Evolutionary conservation across 2,888 invertebrate species (phyloP), one percentile per base, ranked within the genome.

Genomic region (Drosophila mercatorum): DNA sequence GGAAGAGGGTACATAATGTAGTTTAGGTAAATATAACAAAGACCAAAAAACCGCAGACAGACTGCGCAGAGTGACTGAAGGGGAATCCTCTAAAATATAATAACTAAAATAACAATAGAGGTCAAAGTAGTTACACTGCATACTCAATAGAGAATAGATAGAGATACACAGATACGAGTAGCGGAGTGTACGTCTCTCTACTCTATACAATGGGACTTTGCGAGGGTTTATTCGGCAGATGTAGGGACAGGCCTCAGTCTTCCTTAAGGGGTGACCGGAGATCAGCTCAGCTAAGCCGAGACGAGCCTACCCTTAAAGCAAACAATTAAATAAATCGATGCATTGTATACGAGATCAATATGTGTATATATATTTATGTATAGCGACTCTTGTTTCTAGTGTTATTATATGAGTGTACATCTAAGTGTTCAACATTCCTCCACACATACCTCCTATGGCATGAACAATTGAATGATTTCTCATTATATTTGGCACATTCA

Each of bases 41-140:
- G 47, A 49, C 61, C 59, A 69, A 75, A 72, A 86, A 84, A 83
- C 84, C 84, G 43, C 89, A 88, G 51, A 36, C 51, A 51, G 51
- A 22, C 36, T 17, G 11, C 17, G 11, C 51, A 6, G 51, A 17
- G 51, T 36, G 34, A 51, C 34, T 51, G 51, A 51, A 51, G 51
- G 36, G 44, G 41, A 44, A 63, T 61, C 69, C 63, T 64, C 72
- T 71, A 75, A 56, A 41, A 41, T 66, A 66, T 67, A 72, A 66
- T 67, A 67, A 67, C 66, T 67, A 80, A 60, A 77, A 61, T 67
- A 81, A 83, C 88, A 89, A 86, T 83, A 81, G 84, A 86, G 89
- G 89, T 89, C 86, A 86, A 86, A 80, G 75, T 84, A 78, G 86
- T 87, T 89, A 87, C 85, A 89, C 72, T 87, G 71, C 77, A 68